phyloP scores from a whole-genome alignment of 2,888 invertebrate genomes.

The Drosophila mettleri region DNA sequence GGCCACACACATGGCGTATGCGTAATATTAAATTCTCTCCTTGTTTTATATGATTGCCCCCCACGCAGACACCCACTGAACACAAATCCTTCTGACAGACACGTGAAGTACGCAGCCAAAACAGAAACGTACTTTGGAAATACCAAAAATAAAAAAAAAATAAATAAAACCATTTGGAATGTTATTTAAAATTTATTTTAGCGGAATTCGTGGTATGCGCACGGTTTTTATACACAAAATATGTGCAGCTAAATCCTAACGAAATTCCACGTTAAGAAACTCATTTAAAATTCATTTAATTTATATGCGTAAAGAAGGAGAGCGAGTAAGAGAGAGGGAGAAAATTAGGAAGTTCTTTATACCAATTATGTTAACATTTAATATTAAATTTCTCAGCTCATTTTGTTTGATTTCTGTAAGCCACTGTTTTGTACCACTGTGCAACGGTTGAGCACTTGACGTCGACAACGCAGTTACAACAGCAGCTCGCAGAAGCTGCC shows the following conservation, averaged over 20 bases:
- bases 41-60: constrained; percentile 10
- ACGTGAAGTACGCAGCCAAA: constrained; percentile 21
- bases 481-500: constrained; percentile 27
- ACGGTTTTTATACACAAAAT: constrained; percentile 6
- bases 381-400: neutral
- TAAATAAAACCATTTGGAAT: constrained; percentile 2
- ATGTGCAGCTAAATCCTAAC: constrained; percentile 13
- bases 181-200: constrained; percentile 4
- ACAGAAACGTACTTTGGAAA: constrained; percentile 21
- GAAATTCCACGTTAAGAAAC: constrained; percentile 8
- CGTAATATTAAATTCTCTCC: constrained; percentile 55
- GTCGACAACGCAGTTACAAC: constrained; percentile 28
- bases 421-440: constrained; percentile 21
- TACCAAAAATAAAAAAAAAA: neutral
- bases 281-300: constrained; percentile 3
- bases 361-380: neutral
- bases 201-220: constrained; percentile 15
- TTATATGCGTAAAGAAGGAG: neutral
- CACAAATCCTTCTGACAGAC: constrained; percentile 44
- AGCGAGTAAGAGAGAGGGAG: neutral
- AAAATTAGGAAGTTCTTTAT: neutral
- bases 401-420: neutral
- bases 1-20: constrained; percentile 64
- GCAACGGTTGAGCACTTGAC: constrained; percentile 24
- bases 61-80: neutral